Evolutionary conservation across 64 coral and sea anemone genomes (phyloP), one percentile per base, ranked within the genome.

Genomic region (Pocillopora damicornis): DNA sequence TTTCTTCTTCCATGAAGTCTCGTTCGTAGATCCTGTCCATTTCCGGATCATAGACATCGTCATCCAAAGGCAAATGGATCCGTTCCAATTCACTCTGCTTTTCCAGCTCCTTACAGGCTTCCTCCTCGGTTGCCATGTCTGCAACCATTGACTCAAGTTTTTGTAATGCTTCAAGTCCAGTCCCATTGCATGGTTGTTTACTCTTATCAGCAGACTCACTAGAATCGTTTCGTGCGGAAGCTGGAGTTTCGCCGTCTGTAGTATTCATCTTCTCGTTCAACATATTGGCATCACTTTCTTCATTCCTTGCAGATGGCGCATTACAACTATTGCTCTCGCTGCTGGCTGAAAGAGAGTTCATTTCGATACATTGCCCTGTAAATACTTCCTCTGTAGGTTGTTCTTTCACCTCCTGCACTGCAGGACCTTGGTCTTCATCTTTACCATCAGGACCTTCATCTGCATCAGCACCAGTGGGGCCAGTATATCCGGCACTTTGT

Each of bases 81-180:
- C 90, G 86, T 76, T 73, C 58, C 57, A 82, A 67, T 64, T 78
- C 86, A 57, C 59, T 68, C 38, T 87, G 83, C 76, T 78, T 78
- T 25, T 99, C 90, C 35, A 83, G 86, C 62, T 92, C 89, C 56
- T 92, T 90, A 76, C 93, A 87, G 59, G 90, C 90, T 23, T 89
- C 90, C 63, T 99, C 97, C 64, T 92, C 93, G 78, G 80, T 90
- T 60, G 93, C 97, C 90, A 99, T 99, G 90, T 99, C 97, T 56
- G 97, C 97, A 66, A 99, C 97, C 97, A 99, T 99, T 59, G 85
- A 93, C 71, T 99, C 97, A 30, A 99, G 88, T 15, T 92, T 95
- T 34, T 99, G 93, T 63, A 99, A 81, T 34, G 97, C 97, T 93
- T 91, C 81, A 23, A 85, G 37, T 17, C 81, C 81, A 25, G 81